Percentiles rank a stretch among this genome's conserved stretches.
These are phyloP conservation scores for Tuberolachnus salignus DNA, from an alignment of 2,888 invertebrate genomes.

Conservation along the genomic window DNA sequence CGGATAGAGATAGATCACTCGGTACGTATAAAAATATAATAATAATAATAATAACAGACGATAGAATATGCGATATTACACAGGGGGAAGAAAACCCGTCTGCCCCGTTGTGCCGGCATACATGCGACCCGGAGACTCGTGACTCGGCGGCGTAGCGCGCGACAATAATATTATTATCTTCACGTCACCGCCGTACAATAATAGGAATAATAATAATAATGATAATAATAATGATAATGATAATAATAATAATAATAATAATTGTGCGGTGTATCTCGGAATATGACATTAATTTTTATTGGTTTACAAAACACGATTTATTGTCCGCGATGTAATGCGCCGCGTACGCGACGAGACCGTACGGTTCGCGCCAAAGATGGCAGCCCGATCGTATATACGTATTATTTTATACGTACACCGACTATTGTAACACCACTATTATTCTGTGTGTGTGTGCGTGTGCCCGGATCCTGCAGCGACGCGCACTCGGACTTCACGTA, in stretches of 20 bases:
- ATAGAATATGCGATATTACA: no score
- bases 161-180: conserved; percentile 19
- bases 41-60: conserved; percentile 6
- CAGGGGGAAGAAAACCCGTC: conserved; percentile 10
- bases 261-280: conserved; percentile 13
- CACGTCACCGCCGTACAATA: conserved; percentile 3
- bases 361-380: conserved; percentile 52
- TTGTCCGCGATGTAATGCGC: conserved; percentile 40
- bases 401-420: conserved; percentile 9
- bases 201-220: no score
- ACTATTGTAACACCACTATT: not conserved
- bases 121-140: no score
- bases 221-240: no score
- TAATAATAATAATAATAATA: no score
- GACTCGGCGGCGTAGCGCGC: no score
- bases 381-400: conserved; percentile 17
- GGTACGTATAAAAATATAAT: not conserved
- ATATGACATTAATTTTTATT: conserved; percentile 53
- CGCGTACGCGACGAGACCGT: conserved; percentile 33
- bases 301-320: conserved; percentile 50
- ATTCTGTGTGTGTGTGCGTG: no score
- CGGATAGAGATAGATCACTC: not conserved
- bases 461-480: no score
- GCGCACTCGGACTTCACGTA: conserved; percentile 13
- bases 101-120: no score